Conservation (phyloP, 2,888 invertebrate species). For the Drosophila differens region DNA sequence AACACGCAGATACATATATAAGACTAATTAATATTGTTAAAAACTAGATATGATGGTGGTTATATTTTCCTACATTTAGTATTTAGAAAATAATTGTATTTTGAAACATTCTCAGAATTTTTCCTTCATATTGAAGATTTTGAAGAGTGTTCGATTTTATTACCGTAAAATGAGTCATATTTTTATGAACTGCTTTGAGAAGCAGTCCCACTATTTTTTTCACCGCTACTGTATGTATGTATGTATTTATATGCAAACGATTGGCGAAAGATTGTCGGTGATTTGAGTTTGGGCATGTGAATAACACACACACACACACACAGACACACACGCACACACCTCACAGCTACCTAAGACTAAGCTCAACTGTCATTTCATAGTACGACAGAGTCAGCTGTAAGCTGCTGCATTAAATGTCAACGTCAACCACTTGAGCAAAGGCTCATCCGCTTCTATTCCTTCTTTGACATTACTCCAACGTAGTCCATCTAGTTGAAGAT, state of each 20-base stretch:
- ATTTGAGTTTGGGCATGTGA: neutral
- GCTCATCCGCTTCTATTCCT: slow-evolving; percentile 5
- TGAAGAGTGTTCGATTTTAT: neutral
- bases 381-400: slow-evolving; percentile 30
- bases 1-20: no score
- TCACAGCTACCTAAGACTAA: neutral
- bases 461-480: neutral
- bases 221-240: neutral
- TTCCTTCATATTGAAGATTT: neutral
- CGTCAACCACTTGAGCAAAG: slow-evolving; percentile 48
- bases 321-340: neutral
- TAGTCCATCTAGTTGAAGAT: neutral
- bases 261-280: neutral
- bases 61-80: neutral
- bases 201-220: neutral
- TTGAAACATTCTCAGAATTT: neutral
- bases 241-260: neutral
- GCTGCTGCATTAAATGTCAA: slow-evolving; percentile 57
- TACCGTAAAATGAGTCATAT: neutral
- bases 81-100: neutral
- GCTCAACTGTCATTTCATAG: slow-evolving; percentile 18
- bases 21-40: neutral
- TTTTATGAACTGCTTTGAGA: neutral
- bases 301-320: neutral
- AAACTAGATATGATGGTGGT: neutral